phyloP scores from a whole-genome alignment of 2,888 invertebrate genomes.

The Pammene fasciana region DNA sequence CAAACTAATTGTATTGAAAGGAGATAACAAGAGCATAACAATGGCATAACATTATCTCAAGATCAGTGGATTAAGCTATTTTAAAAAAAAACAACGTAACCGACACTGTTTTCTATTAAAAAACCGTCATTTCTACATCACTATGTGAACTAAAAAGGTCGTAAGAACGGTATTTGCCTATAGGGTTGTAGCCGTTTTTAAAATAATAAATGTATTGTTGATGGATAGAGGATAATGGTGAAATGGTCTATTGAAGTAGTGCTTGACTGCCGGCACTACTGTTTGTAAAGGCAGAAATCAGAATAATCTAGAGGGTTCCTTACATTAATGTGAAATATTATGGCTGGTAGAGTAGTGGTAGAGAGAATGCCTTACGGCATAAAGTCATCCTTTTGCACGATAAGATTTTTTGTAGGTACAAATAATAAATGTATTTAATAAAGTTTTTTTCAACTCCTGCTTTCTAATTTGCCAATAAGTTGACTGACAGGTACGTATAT shows the following conservation, averaged over 20 bases:
- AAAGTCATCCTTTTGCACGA: no score
- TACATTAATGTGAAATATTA: not conserved
- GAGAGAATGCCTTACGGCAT: no score
- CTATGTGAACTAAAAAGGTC: slow-evolving; percentile 9
- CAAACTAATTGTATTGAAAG: slow-evolving; percentile 28
- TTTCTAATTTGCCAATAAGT: no score
- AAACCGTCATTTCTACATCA: slow-evolving; percentile 10
- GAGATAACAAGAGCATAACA: slow-evolving; percentile 28
- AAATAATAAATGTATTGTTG: slow-evolving; percentile 10
- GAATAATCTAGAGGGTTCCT: slow-evolving; percentile 16
- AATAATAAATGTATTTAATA: no score
- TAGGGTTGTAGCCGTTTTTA: not conserved
- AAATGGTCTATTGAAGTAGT: slow-evolving; percentile 25
- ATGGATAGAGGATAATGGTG: slow-evolving; percentile 12
- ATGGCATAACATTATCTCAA: slow-evolving; percentile 18
- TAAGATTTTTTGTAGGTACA: no score
- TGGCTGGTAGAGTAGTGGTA: no score
- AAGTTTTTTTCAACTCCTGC: no score
- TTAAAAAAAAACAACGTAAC: slow-evolving; percentile 9
- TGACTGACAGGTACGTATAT: no score
- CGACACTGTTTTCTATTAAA: slow-evolving; percentile 12
- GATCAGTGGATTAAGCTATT: slow-evolving; percentile 10
- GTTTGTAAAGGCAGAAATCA: not conserved
- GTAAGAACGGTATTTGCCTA: slow-evolving; percentile 4
- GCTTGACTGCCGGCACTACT: slow-evolving; percentile 28